Percentiles rank a stretch among this genome's conserved stretches.
phyloP scores from a whole-genome alignment of 2,888 invertebrate species.

The Caenorhabditis becei region DNA sequence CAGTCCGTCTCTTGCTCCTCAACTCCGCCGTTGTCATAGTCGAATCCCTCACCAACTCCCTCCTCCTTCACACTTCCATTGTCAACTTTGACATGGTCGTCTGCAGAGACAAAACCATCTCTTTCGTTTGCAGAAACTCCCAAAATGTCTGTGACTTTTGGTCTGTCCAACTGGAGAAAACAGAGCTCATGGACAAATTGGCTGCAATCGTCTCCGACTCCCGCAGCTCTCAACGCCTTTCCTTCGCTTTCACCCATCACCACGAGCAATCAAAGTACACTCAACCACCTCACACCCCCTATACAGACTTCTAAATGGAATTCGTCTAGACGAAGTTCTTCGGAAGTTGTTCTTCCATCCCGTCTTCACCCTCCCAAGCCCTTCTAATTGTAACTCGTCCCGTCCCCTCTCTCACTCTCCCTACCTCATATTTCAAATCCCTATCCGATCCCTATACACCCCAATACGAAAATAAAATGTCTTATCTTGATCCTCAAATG shows the following conservation, averaged over 20 bases:
- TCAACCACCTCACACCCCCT: neutral
- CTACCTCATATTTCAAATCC: too few species aligned
- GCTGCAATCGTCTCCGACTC: neutral
- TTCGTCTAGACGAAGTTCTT: too few species aligned
- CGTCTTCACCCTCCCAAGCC: too few species aligned
- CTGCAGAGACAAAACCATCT: slow-evolving; percentile 3
- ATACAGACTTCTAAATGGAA: neutral
- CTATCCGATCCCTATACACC: too few species aligned
- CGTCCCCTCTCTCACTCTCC: too few species aligned
- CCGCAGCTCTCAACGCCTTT: neutral
- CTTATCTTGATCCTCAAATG: too few species aligned
- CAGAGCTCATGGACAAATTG: slow-evolving; percentile 3
- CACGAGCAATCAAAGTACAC: neutral
- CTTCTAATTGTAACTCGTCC: too few species aligned
- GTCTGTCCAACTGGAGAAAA: neutral
- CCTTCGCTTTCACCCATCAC: neutral
- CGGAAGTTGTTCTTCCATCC: too few species aligned
- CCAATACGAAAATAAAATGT: too few species aligned
- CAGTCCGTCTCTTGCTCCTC: slow-evolving; percentile 10
- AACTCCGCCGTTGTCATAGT: slow-evolving; percentile 7
- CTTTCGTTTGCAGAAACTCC: slow-evolving; percentile 9
- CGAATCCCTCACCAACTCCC: too few species aligned
- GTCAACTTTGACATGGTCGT: slow-evolving; percentile 3
- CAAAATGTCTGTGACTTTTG: neutral
- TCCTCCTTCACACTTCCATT: slow-evolving; percentile 8